These are phyloP conservation scores for Tipula unca DNA, from an alignment of 2,888 invertebrate genomes.

Conservation along the genomic window DNA sequence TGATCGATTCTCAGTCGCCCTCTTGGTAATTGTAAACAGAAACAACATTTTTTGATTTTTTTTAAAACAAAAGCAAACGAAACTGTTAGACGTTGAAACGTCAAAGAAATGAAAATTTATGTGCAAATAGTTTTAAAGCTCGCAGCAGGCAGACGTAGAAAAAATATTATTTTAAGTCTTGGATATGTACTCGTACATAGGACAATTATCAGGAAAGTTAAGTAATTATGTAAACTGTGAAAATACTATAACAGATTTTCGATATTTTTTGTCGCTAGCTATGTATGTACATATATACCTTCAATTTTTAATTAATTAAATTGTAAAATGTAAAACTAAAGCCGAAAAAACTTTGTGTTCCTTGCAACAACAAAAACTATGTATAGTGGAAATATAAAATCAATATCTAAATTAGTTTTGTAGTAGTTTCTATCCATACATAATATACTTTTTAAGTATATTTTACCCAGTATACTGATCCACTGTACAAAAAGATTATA, in stretches of 20 bases:
- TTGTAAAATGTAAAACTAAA: not conserved
- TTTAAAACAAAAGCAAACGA: not conserved
- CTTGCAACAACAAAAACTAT: not conserved
- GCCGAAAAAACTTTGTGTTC: not conserved
- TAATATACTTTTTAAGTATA: not conserved
- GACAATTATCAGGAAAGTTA: not conserved
- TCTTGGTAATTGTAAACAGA: no score
- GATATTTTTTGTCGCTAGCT: not conserved
- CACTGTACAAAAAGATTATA: not conserved
- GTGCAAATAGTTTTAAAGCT: not conserved
- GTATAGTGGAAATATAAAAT: not conserved
- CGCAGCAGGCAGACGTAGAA: not conserved
- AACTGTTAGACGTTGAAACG: not conserved
- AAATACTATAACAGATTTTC: not conserved
- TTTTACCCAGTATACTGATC: not conserved
- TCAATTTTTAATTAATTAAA: not conserved
- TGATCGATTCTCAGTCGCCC: no score
- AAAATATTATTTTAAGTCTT: not conserved
- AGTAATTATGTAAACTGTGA: not conserved
- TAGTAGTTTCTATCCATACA: not conserved
- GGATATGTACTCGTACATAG: not conserved
- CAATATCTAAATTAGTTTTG: not conserved
- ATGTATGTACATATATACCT: no score
- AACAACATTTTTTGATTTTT: no score
- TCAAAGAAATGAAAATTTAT: not conserved